Evolutionary conservation across 2,888 invertebrate genomes (phyloP), one percentile per base, ranked within the genome.

Genomic region (Sisyra terminalis): DNA sequence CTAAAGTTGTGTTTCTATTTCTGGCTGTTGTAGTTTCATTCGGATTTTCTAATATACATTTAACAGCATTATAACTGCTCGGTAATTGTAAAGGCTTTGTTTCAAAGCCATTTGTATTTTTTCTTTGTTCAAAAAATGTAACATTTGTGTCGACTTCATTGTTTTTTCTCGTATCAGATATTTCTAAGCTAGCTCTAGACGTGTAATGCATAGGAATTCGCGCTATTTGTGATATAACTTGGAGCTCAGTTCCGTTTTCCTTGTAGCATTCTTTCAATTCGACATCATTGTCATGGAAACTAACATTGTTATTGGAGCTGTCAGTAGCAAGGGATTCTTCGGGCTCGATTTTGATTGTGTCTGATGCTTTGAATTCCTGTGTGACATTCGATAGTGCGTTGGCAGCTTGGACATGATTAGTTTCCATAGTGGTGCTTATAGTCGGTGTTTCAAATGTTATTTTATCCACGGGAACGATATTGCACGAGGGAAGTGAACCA

Each of bases 121-220:
- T 37, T 6, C 40, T 14, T 29, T 29, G 40, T 15, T 30, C 30
- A 15, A 15, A 29, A 13, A 17, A 40, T 2, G 13, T 15, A 29
- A 14, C 16, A 15, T 13, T 40, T 7, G 29, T 15, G 16, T 40
- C 40, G 13, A 30, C 30, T 14, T 14, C 16, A 29, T 14, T 40
- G 13, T 14, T 29, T 40, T 40, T 40, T 40, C 40, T 30, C 11
- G 40, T 17, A 37, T 42, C 42, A 13, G 14, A 15, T 14, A 43
- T 67, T 61, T 69, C 69, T 51, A 67, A 63, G 46, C 66, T 65
- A 44, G 67, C 66, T 53, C 66, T 64, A 53, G 68, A 65, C 51
- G 68, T 69, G 59, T 67, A 69, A 43, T 41, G 35, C 17, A 32
- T 40, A 16, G 43, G 44, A 37, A 47, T 38, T 15, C 47, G 44